Base-by-base conservation (phyloP, 2,797 vertebrate genomes). In the Macropus fuliginosus region DNA sequence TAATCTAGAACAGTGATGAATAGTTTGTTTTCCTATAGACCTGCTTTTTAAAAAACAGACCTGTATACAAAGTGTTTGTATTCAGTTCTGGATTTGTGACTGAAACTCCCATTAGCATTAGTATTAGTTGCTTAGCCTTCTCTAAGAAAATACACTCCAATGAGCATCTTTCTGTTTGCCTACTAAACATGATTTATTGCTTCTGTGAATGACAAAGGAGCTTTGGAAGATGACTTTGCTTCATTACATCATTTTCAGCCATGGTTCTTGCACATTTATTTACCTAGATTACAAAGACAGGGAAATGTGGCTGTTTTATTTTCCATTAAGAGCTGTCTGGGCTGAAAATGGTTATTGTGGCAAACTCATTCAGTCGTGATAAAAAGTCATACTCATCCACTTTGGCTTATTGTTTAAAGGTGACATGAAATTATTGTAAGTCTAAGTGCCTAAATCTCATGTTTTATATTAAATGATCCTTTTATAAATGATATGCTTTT, bases 401-500 rank as follows among this genome's bases (percentile, higher is more conserved):
- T 90, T 55, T 81, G 57, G 91, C 56, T 94, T 55, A 93, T 92
- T 96, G 52, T 93, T 94, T 96, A 95, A 96, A 96, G 55, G 93
- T 91, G 94, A 96, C 59, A 14, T 54, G 50, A 94, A 95, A 56
- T 93, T 92, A 96, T 93, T 96, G 57, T 46, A 87, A 87, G 56
- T 57, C 90, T 93, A 59, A 91, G 92, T 93, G 62, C 54, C 56
- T 46, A 87, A 56, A 91, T 52, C 95, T 94, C 94, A 87, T 97
- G 91, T 94, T 98, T 87, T 0, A 94, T 97, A 98, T 96, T 97
- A 97, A 94, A 55, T 87, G 93, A 92, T 96, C 95, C 91, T 97
- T 98, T 98, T 90, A 91, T 93, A 95, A 97, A 92, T 90, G 96
- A 92, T 91, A 87, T 28, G 74, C 92, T 81, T 87, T 96, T 96